A percentile compares a stretch with the other conserved stretches of the same genome.
These are phyloP conservation scores for Perccottus glenii DNA, from an alignment of 2,113 vertebrate genomes.

Conservation along the genomic window DNA sequence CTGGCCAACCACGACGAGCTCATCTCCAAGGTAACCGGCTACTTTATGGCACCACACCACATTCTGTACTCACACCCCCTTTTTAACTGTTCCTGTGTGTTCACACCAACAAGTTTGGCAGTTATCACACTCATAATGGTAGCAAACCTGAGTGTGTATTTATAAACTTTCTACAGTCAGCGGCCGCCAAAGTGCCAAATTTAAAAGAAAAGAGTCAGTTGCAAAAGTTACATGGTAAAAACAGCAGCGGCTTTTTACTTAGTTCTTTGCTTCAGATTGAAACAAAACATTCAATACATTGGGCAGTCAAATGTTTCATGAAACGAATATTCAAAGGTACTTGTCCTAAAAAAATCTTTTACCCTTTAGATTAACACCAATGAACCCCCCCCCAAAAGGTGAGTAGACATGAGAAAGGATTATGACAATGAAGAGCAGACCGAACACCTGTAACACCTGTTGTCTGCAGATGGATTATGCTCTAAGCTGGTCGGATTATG, in stretches of 20 bases:
- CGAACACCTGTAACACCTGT: slow-evolving; percentile 36
- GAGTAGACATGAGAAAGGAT: slow-evolving; percentile 3
- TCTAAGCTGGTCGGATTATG: slow-evolving; percentile 59
- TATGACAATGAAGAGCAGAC: slow-evolving; percentile 19
- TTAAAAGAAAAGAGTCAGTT: too few relatives aligned
- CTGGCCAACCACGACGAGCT: slow-evolving; percentile 99
- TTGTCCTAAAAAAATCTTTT: too few relatives aligned
- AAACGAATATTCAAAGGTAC: too few relatives aligned
- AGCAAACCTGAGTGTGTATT: too few relatives aligned
- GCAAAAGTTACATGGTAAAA: too few relatives aligned
- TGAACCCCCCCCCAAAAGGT: neutral
- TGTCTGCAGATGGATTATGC: slow-evolving; percentile 36
- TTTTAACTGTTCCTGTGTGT: neutral
- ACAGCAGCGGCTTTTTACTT: too few relatives aligned
- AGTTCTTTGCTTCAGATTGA: too few relatives aligned
- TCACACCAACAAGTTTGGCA: neutral
- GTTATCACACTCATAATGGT: neutral
- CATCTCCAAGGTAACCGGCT: slow-evolving; percentile 91
- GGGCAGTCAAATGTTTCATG: too few relatives aligned
- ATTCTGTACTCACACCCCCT: neutral
- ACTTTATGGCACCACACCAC: neutral
- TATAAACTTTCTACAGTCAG: too few relatives aligned
- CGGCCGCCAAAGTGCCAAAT: too few relatives aligned
- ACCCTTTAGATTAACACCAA: neutral
- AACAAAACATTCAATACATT: too few relatives aligned